phyloP scores from a whole-genome alignment of 2,888 invertebrate species.

The Nemapogon koenigi region DNA sequence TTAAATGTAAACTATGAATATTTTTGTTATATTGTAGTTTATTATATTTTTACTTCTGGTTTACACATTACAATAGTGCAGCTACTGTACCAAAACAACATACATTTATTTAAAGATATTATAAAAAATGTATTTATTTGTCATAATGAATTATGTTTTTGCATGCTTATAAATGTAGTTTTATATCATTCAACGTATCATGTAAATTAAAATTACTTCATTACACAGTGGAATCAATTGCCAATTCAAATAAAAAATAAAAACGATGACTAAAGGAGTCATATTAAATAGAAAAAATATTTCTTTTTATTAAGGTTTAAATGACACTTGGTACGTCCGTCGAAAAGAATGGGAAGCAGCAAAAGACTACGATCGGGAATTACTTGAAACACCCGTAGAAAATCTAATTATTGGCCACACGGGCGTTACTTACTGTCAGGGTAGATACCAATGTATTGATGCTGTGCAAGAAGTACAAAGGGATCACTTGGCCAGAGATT shows the following conservation, averaged over 20 bases:
- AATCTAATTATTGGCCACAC: constrained; percentile 41
- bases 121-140: too few relatives aligned
- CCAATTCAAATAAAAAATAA: background rate
- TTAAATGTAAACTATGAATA: too few relatives aligned
- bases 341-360: constrained; percentile 50
- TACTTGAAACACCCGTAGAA: constrained; percentile 30
- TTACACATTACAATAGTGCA: too few relatives aligned
- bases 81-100: too few relatives aligned
- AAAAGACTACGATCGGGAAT: constrained; percentile 26
- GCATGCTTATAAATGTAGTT: too few relatives aligned
- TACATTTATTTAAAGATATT: too few relatives aligned
- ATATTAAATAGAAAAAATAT: background rate
- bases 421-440: constrained; percentile 27
- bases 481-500: constrained; percentile 27
- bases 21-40: too few relatives aligned
- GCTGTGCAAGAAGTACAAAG: constrained; percentile 30
- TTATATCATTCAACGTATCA: too few relatives aligned
- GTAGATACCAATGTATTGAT: constrained; percentile 31
- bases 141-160: too few relatives aligned
- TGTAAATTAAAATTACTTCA: too few relatives aligned
- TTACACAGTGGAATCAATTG: too few relatives aligned
- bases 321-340: constrained; percentile 44
- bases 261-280: background rate
- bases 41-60: too few relatives aligned
- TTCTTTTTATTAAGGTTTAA: constrained; percentile 27